A percentile compares a stretch with the other conserved stretches of the same genome.
Conservation (phyloP, 2,797 vertebrate genomes). For the Sebastes vulpes region DNA sequence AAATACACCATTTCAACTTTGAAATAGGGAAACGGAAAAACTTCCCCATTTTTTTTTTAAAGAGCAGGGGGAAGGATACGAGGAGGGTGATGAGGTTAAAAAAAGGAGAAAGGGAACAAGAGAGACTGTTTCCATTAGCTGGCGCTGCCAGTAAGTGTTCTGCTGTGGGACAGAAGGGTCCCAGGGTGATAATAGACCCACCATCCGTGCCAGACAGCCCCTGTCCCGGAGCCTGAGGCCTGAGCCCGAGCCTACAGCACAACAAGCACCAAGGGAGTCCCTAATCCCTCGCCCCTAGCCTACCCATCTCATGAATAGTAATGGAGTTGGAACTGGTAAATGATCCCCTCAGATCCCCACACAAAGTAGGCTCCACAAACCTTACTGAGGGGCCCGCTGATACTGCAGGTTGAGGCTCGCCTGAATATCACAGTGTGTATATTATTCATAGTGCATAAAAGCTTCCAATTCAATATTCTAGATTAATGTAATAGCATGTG, state of each 20-base stretch:
- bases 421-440: constrained; percentile 73
- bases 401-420: constrained; percentile 68
- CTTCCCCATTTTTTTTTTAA: constrained; percentile 59
- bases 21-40: constrained; percentile 67
- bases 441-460: constrained; percentile 77
- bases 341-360: constrained; percentile 81
- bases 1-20: constrained; percentile 71
- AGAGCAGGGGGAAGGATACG: constrained; percentile 51
- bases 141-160: constrained; percentile 75
- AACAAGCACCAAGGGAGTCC: constrained; percentile 87
- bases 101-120: constrained; percentile 74
- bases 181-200: constrained; percentile 84
- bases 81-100: constrained; percentile 68
- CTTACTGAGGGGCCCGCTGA: constrained; percentile 68
- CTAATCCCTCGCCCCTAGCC: constrained; percentile 86
- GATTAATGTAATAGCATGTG: constrained; percentile 81
- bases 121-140: constrained; percentile 80
- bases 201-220: constrained; percentile 82
- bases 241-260: constrained; percentile 82
- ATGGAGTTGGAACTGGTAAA: constrained; percentile 84
- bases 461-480: constrained; percentile 78
- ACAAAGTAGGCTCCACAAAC: constrained; percentile 76
- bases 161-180: constrained; percentile 81
- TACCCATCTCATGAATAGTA: constrained; percentile 89
- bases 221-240: constrained; percentile 74